These are phyloP conservation scores for Vireo griseus DNA, from an alignment of 2,797 vertebrate genomes.

Conservation along the genomic window DNA sequence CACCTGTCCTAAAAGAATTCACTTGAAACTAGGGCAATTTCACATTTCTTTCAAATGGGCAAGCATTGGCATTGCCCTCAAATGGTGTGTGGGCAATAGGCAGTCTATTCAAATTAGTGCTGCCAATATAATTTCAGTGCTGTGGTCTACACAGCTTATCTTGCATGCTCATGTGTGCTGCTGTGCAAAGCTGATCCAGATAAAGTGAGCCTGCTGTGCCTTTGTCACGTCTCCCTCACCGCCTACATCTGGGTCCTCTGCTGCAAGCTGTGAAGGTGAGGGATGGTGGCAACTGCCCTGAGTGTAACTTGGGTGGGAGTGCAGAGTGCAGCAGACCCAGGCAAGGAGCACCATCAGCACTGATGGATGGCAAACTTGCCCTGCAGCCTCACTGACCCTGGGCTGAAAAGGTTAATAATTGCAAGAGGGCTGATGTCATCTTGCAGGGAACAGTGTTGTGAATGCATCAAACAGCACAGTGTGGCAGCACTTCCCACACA, in stretches of 20 bases:
- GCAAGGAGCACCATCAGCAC: fast-evolving
- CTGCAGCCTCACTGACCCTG: background rate
- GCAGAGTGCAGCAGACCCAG: background rate
- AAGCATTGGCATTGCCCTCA: background rate
- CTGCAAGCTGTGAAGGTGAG: background rate
- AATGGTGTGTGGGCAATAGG: background rate
- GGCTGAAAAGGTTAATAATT: background rate
- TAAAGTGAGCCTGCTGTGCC: background rate
- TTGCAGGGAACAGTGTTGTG: background rate
- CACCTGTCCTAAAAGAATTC: background rate
- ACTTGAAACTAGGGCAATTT: background rate
- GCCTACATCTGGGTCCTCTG: background rate
- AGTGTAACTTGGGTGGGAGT: fast-evolving
- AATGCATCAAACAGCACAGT: fast-evolving
- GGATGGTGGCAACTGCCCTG: background rate
- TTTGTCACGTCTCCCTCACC: background rate
- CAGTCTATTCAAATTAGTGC: background rate
- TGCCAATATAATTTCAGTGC: background rate
- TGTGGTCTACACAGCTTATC: background rate
- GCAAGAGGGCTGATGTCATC: background rate
- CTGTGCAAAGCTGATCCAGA: background rate
- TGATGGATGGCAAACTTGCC: fast-evolving
- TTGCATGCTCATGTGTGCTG: background rate
- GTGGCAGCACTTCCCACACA: background rate
- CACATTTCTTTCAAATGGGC: background rate